Evolutionary conservation across 2,797 vertebrate genomes (phyloP).

Genomic region (Etheostoma nigrum): DNA sequence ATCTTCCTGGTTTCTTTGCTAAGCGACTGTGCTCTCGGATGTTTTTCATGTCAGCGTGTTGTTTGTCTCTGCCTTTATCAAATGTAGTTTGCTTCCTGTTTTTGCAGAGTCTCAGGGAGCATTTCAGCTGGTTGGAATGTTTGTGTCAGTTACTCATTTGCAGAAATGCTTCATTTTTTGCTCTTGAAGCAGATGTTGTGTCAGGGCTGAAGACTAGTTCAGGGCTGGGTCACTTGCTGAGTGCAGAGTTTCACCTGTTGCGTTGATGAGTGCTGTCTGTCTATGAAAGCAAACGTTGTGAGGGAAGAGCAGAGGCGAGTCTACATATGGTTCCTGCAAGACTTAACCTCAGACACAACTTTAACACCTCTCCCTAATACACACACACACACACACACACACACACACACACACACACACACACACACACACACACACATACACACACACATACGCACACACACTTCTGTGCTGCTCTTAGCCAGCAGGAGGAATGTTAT

Average conservation of each 20-base stretch:
- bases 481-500: constrained; percentile 67
- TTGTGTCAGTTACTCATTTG: constrained; percentile 47
- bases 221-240: constrained; percentile 63
- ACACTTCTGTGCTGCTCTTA: constrained; percentile 37
- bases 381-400: constrained; percentile 28
- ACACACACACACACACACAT: constrained; percentile 1
- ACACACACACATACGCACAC: constrained; percentile 1
- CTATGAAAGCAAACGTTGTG: constrained; percentile 53
- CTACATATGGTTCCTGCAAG: constrained; percentile 82
- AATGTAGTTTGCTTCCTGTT: constrained; percentile 73
- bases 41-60: constrained; percentile 51
- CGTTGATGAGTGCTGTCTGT: constrained; percentile 79
- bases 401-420: neutral
- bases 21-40: constrained; percentile 33
- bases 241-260: constrained; percentile 75
- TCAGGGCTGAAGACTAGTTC: constrained; percentile 53
- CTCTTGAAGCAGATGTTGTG: constrained; percentile 51
- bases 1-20: constrained; percentile 29
- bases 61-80: constrained; percentile 46
- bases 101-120: constrained; percentile 45
- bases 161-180: constrained; percentile 32
- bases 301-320: constrained; percentile 60
- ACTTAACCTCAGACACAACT: constrained; percentile 61
- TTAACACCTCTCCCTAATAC: constrained; percentile 26
- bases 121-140: constrained; percentile 53